Conservation (phyloP, 2,888 invertebrate species). For the Fissipunctia ypsillon region DNA sequence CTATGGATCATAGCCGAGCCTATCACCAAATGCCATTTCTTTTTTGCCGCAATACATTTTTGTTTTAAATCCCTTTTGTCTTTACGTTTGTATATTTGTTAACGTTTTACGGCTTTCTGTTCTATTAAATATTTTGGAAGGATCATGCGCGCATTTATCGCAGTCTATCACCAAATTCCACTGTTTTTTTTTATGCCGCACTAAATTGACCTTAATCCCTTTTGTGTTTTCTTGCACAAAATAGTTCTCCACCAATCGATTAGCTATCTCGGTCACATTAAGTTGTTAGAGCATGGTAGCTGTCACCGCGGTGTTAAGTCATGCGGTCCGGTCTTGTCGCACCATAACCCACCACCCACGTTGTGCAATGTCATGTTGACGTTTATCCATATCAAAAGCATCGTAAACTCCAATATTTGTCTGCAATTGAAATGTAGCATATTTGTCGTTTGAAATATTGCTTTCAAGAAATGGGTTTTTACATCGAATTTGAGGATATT, state of each 20-base stretch:
- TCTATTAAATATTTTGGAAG: background rate
- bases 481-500: slow-evolving; percentile 10
- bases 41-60: background rate
- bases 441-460: slow-evolving; percentile 43
- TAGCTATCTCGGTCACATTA: slow-evolving; percentile 66
- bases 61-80: slow-evolving; percentile 3
- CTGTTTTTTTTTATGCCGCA: background rate
- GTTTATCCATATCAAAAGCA: slow-evolving; percentile 65
- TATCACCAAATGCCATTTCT: background rate
- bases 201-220: slow-evolving; percentile 7
- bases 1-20: background rate
- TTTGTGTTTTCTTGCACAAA: slow-evolving; percentile 33
- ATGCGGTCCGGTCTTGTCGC: slow-evolving; percentile 74
- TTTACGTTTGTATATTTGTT: slow-evolving; percentile 18
- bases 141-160: too few species aligned
- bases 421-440: slow-evolving; percentile 47
- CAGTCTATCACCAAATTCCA: slow-evolving; percentile 8
- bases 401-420: slow-evolving; percentile 64
- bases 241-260: slow-evolving; percentile 50
- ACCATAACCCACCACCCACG: slow-evolving; percentile 78
- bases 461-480: slow-evolving; percentile 12
- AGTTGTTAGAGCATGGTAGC: slow-evolving; percentile 73
- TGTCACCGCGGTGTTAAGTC: slow-evolving; percentile 74
- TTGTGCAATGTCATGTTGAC: slow-evolving; percentile 66
- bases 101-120: background rate